These are phyloP conservation scores for Stegana nigrithorax DNA, from an alignment of 2,888 invertebrate genomes.

Conservation along the genomic window DNA sequence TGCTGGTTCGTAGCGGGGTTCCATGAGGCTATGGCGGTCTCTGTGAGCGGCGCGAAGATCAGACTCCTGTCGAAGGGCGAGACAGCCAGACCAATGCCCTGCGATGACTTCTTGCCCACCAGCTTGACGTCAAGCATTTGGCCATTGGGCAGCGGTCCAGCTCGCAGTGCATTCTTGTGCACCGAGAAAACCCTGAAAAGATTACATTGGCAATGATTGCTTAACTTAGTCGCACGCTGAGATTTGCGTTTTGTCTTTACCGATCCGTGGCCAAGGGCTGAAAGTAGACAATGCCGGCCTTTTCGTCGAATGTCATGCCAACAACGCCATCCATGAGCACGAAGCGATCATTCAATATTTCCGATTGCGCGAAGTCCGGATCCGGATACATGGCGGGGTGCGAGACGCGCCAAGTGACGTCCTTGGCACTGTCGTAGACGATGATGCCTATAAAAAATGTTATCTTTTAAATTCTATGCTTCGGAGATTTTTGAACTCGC, in stretches of 20 bases:
- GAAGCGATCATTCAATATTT: conserved; percentile 76
- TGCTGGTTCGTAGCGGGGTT: conserved; percentile 80
- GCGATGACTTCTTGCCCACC: conserved; percentile 86
- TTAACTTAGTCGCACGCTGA: no score
- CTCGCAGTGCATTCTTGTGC: conserved; percentile 77
- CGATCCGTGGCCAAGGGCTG: conserved; percentile 78
- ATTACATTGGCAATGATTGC: not conserved
- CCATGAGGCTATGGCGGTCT: conserved; percentile 85
- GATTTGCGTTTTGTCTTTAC: conserved; percentile 59
- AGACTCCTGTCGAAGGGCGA: conserved; percentile 80
- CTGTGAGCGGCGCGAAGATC: conserved; percentile 81
- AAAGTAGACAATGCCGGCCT: conserved; percentile 72
- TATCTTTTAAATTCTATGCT: conserved; percentile 42
- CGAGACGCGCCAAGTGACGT: conserved; percentile 83
- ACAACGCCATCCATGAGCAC: conserved; percentile 78
- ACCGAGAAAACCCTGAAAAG: conserved; percentile 79
- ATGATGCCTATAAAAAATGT: conserved; percentile 53
- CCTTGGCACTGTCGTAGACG: conserved; percentile 75
- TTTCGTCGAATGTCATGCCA: conserved; percentile 74
- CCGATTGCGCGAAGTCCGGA: conserved; percentile 81
- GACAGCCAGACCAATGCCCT: conserved; percentile 80
- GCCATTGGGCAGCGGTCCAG: conserved; percentile 79
- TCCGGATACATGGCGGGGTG: conserved; percentile 89
- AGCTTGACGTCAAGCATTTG: conserved; percentile 80
- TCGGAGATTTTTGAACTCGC: not conserved